Conservation (phyloP, 2,888 invertebrate genomes). For the Agriopis aurantiaria region DNA sequence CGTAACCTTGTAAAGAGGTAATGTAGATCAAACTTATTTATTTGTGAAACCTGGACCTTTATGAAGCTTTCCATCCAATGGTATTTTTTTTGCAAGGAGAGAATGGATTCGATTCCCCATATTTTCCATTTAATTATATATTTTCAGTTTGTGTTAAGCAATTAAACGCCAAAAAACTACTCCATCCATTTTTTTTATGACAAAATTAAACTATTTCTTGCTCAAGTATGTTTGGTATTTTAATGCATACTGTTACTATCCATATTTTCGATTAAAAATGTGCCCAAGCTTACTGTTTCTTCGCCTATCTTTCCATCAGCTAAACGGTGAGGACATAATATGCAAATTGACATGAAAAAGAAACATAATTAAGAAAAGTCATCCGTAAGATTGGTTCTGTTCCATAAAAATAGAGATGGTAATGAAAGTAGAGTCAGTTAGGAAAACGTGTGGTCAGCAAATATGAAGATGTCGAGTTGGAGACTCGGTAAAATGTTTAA, state of each 20-base stretch:
- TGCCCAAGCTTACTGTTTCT: neutral
- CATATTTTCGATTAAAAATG: neutral
- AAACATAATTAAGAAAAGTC: neutral
- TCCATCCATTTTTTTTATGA: no score
- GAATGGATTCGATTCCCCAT: constrained; percentile 3
- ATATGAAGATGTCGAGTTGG: constrained; percentile 14
- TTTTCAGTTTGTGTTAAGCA: no score
- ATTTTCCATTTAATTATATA: neutral
- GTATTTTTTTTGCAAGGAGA: neutral
- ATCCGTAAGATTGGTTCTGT: constrained; percentile 41
- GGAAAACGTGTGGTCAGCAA: constrained; percentile 28
- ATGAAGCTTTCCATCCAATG: neutral
- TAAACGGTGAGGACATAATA: neutral
- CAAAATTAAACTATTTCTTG: no score
- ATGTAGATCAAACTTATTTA: no score
- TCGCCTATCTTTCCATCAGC: neutral
- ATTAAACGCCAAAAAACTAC: no score
- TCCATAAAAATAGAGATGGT: constrained; percentile 9
- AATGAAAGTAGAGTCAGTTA: constrained; percentile 8
- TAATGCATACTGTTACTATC: neutral
- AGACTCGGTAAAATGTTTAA: neutral
- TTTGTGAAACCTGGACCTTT: neutral
- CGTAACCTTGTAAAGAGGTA: no score
- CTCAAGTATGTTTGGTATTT: neutral
- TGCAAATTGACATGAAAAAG: neutral